Evolutionary conservation across 1,140 invertebrate genomes (phyloP), one percentile per base, ranked within the genome.

Genomic region (silkworm (Bombyx mori)): DNA sequence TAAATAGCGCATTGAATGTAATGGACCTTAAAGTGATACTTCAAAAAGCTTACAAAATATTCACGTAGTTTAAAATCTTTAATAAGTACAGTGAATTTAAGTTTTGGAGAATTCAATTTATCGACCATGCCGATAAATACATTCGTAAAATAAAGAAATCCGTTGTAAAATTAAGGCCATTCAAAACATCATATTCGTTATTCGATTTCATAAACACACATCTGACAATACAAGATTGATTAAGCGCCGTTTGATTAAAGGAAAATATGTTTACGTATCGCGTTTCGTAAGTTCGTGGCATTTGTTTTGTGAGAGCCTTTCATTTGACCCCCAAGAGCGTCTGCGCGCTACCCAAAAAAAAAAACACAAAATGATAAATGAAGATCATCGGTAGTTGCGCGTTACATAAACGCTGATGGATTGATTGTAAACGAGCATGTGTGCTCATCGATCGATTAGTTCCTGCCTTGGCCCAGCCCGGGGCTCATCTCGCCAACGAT

Each of bases 331-430:
- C 75, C 71, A 80, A 77, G 74, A 75, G 75, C 70, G 71, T 63
- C 47, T 54, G 73, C 52, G 66, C 59, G 76, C 78, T 79, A 79
- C 78, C 71, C 75, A 86, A 71, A 80, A 82, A 83, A 82, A 69
- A 77, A 35, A 35, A 35, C 4, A 35, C 26, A 35, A 77, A 82
- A 86, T 86, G 83, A 86, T 86, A 84, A 86, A 86, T 86, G 79
- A 76, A 78, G 69, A 79, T 77, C 75, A 74, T 78, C 79, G 76
- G 77, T 83, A 84, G 81, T 84, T 84, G 75, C 70, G 72, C 66
- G 67, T 79, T 80, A 81, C 75, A 81, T 80, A 75, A 77, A 84
- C 71, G 73, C 77, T 86, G 83, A 86, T 86, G 75, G 81, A 84
- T 86, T 83, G 82, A 83, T 86, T 82, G 77, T 84, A 77, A 81